Conservation (phyloP, 2,888 invertebrate genomes). For the Cremastobaeus sp. region DNA sequence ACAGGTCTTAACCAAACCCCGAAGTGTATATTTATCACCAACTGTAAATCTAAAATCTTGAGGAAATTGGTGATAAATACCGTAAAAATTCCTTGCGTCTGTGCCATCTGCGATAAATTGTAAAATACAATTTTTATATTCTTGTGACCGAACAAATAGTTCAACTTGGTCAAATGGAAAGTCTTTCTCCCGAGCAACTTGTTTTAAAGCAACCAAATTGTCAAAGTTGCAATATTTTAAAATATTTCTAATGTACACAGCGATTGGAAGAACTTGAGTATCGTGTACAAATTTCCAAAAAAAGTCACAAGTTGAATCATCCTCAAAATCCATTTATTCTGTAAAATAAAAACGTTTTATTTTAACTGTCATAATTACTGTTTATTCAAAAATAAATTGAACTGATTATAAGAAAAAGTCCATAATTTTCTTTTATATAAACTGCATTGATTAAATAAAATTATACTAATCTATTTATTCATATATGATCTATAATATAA, state of each 20-base stretch:
- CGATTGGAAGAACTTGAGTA: not conserved
- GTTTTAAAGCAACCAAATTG: conserved; percentile 1
- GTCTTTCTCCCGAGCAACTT: not conserved
- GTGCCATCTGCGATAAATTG: not conserved
- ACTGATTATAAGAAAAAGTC: no score
- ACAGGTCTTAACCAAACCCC: not conserved
- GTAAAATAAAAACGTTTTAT: not conserved
- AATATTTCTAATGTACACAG: not conserved
- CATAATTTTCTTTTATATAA: no score
- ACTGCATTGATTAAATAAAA: no score
- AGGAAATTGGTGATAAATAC: not conserved
- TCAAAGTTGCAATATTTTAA: conserved; percentile 1
- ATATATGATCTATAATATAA: no score
- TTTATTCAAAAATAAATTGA: no score
- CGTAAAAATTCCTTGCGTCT: not conserved
- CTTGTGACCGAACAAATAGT: not conserved
- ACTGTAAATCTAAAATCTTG: not conserved
- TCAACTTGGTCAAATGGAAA: not conserved
- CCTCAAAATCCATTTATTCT: not conserved
- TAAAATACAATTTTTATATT: not conserved
- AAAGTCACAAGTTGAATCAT: not conserved
- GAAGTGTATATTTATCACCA: conserved; percentile 3
- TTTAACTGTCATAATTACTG: no score
- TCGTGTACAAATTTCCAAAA: not conserved
- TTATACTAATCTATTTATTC: no score